Evolutionary conservation across 2,888 invertebrate genomes (phyloP), one percentile per base, ranked within the genome.

Genomic region (Tenthredo scrophulariae): DNA sequence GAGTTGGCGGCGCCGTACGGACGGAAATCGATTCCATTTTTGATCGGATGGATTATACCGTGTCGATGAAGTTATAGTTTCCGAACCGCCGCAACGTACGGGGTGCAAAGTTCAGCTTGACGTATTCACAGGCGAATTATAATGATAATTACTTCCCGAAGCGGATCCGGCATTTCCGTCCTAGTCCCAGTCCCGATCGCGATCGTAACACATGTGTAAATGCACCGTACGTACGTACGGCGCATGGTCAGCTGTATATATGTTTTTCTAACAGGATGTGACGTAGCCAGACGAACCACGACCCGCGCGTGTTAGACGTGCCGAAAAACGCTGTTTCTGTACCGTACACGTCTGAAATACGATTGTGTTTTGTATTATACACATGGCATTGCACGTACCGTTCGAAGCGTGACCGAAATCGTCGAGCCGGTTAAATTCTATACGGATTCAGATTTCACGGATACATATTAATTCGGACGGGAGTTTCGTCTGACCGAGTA

Each of bases 131-230:
- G 67, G 33, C 2, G 46, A 46, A 0, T 3, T 15, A 13, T 15
- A 43, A 79, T n/a, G 33, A 62, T 62, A 80, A 80, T 37, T 22
- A 80, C 43, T 58, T 65, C 40, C 37, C 80, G 62, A 58, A 10
- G 9, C 10, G 43, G n/a, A 80, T 80, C 62, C 40, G 62, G 80
- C 62, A 26, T 65, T 80, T 65, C 80, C 80, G 62, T 62, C 33
- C 18, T 40, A 7, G 29, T 6, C 29, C 33, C 79, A 10, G 26
- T 46, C 46, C 18, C 75, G 18, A 29, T 29, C 26, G 15, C 15
- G 50, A 29, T 77, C 50, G 6, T 6, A 1, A 43, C 40, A 46
- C 15, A 46, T 13, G 7, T 22, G 18, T 22, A n/a, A n/a, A 18
- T 80, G 13, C 58, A 37, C 22, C 15, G 79, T 26, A 26, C 10